Evolutionary conservation across 2,113 vertebrate genomes (phyloP).

Genomic region (Galeopterus variegatus): DNA sequence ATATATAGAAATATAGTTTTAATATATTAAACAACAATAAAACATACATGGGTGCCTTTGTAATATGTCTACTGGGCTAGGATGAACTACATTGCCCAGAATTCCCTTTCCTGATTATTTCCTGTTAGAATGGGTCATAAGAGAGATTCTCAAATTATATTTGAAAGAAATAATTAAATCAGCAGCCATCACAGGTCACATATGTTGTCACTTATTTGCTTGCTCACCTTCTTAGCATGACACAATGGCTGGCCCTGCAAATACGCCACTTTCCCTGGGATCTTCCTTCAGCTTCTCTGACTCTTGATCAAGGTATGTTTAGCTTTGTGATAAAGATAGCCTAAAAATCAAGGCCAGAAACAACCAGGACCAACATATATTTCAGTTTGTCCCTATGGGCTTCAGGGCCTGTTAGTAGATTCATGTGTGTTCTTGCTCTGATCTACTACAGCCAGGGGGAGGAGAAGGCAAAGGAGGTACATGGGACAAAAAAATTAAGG

Average conservation of each 20-base stretch:
- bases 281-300: not conserved
- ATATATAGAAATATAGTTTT: not conserved
- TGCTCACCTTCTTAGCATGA: not conserved
- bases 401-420: not conserved
- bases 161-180: conserved; percentile 13
- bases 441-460: not conserved
- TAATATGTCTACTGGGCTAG: not conserved
- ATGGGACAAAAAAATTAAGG: not conserved
- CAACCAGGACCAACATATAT: not conserved
- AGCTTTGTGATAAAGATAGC: not conserved
- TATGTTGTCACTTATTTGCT: not conserved
- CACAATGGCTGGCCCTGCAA: not conserved
- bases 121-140: not conserved
- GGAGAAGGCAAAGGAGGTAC: not conserved
- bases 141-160: not conserved
- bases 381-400: not conserved
- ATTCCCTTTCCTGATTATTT: not conserved
- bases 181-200: not conserved
- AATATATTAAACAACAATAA: not conserved
- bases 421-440: not conserved
- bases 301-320: not conserved
- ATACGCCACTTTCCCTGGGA: fast-evolving
- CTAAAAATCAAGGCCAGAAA: not conserved
- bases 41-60: not conserved
- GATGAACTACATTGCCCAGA: not conserved